Base-by-base conservation (phyloP, 2,113 vertebrate species). In the Origma solitaria region DNA sequence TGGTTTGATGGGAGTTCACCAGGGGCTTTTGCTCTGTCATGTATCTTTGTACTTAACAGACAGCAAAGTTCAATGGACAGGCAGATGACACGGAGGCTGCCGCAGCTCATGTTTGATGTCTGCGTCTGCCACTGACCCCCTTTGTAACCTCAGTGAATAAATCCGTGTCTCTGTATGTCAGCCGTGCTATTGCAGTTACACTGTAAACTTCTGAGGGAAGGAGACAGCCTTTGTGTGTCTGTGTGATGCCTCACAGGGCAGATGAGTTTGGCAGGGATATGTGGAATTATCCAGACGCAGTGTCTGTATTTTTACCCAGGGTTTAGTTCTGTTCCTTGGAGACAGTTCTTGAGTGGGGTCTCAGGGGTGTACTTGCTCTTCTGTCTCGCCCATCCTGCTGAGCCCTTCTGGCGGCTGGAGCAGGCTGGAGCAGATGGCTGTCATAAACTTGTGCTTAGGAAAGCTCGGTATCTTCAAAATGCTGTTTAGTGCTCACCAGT, bases 1-100 rank as follows among this genome's bases (percentile, higher is more conserved):
- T 76, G 81, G 69, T 88, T 85, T 93, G 86, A 91, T 94, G 68
- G 13, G 91, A 88, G 96, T 86, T 95, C 90, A 92, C 80, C 37
- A 28, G 69, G 70, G 76, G 51, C 69, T 92, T 91, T 81, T 89
- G 56, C 80, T 94, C 61, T 84, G 88, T 87, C 7, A 5, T 65
- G 57, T 64, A 4, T 71, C 90, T 86, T 83, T 92, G 56, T 88
- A 71, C 49, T 92, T 94, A 71, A 68, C 79, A 95, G 86, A 56
- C 93, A 88, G 85, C 60, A 31, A 60, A 75, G 88, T 93, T 92
- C 90, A 90, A 1, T 64, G 82, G 56, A 64, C 45, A 66, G 75
- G 19, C 57, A 65, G 78, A 77, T 92, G 78, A 83, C 60, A 76
- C 33, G 38, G 58, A 57, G 70, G 5, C 82, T 83, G 70, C 73